Evolutionary conservation across 2,113 vertebrate species (phyloP), one percentile per base, ranked within the genome.

Genomic region (Piprites chloris): DNA sequence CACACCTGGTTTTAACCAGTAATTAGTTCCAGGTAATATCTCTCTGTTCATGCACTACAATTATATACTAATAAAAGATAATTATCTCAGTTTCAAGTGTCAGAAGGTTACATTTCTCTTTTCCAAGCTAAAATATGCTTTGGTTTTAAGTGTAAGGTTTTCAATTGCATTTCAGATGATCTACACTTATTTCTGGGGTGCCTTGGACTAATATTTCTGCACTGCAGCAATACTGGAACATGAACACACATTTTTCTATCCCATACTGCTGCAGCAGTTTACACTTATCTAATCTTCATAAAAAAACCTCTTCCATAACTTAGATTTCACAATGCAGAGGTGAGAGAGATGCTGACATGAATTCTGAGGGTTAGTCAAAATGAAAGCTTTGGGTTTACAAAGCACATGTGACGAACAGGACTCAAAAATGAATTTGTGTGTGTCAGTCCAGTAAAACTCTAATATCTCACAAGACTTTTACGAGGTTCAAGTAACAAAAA

Each of bases 11-110:
- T 89, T 83, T 84, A 95, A 56, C 30, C 49, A 50, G 71, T 65
- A 90, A 89, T 90, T 96, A 93, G 49, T 84, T 90, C 62, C 49
- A 89, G 78, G 82, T 44, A 84, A 76, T n/a, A 81, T 52, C 71
- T 66, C 68, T 53, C n/a, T 15, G 3, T 41, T 86, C 44, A 12
- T 44, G 56, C 42, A 66, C 67, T 86, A 58, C 65, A 92, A 79
- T 92, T 83, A 92, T 33, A 62, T 44, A 58, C 35, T 77, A 88
- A 87, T 85, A 71, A 84, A 96, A 95, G 55, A 55, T 58, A 92
- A 95, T 93, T 90, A 87, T 46, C 56, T 37, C 58, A 67, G 80
- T 62, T 65, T 74, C 69, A 53, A 71, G 75, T 50, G 87, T 71
- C 68, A 95, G 47, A 80, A 81, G 85, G 84, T 85, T 55, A 85